A percentile compares a stretch with the other conserved stretches of the same genome.
These are phyloP conservation scores for Phymanthus crucifer DNA, from an alignment of 92 coral and sea anemone species.

Conservation along the genomic window DNA sequence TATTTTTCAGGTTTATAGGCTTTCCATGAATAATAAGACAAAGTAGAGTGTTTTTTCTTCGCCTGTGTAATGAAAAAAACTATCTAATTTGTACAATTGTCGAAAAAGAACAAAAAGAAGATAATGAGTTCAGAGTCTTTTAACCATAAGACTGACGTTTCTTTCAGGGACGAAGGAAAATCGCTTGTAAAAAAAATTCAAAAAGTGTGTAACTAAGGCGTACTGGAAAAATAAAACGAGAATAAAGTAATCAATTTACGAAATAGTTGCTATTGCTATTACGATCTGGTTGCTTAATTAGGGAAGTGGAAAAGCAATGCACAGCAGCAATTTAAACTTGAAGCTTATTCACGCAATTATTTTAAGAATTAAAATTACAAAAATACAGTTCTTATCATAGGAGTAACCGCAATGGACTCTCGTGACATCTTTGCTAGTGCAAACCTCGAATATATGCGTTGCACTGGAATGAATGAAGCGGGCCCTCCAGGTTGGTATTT, in stretches of 20 bases:
- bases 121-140: not conserved
- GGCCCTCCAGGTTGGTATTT: slow-evolving; percentile 49
- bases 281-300: not conserved
- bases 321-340: not conserved
- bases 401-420: slow-evolving; percentile 20
- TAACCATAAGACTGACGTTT: slow-evolving; percentile 1
- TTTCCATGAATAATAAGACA: not conserved
- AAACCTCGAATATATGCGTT: slow-evolving; percentile 58
- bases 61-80: not conserved
- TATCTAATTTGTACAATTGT: not conserved
- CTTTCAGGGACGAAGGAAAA: not conserved
- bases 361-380: slow-evolving; percentile 8
- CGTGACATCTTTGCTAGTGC: slow-evolving; percentile 44
- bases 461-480: slow-evolving; percentile 55
- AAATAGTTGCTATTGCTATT: not conserved
- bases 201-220: not conserved
- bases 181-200: not conserved
- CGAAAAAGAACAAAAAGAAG: not conserved
- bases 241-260: not conserved
- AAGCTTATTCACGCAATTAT: not conserved
- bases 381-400: slow-evolving; percentile 19
- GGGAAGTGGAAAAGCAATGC: too few relatives aligned
- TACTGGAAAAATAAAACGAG: not conserved
- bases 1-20: not conserved
- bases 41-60: not conserved